Evolutionary conservation across 2,113 vertebrate genomes (phyloP).

Genomic region (Microcebus tavaratra): DNA sequence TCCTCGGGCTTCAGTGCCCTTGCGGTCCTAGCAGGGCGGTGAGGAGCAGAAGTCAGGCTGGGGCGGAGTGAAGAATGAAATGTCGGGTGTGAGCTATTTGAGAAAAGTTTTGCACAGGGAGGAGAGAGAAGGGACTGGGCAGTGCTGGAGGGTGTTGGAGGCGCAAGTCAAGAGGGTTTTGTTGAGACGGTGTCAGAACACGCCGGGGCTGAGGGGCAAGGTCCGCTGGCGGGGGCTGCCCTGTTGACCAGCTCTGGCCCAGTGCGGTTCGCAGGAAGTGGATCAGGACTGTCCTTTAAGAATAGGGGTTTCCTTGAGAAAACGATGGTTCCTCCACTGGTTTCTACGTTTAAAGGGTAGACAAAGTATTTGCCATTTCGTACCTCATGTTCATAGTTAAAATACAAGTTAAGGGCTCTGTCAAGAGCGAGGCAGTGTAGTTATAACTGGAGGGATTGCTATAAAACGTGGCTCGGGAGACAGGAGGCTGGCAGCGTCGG

Average conservation of each 20-base stretch:
- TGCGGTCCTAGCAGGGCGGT: not conserved
- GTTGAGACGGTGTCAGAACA: not conserved
- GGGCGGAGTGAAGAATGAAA: not conserved
- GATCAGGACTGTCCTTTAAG: not conserved
- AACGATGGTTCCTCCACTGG: not conserved
- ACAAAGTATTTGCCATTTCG: not conserved
- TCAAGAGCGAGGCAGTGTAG: too few species aligned
- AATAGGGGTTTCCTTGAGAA: not conserved
- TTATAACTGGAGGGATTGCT: not conserved
- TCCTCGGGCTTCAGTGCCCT: not conserved
- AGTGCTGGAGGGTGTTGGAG: too few species aligned
- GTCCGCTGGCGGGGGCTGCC: not conserved
- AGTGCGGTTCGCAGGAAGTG: not conserved
- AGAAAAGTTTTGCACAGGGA: not conserved
- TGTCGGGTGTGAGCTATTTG: not conserved
- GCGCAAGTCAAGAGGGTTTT: not conserved
- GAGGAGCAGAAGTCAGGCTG: not conserved
- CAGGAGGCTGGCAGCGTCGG: not conserved
- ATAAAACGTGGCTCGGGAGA: not conserved
- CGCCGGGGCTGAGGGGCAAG: not conserved
- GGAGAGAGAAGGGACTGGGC: not conserved
- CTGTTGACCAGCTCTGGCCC: not conserved
- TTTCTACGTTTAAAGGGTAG: not conserved
- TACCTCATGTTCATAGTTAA: not conserved
- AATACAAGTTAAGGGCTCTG: not conserved